Percentiles rank a stretch among this genome's conserved stretches.
phyloP scores from a whole-genome alignment of 2,888 invertebrate genomes.

The Netelia virgata region DNA sequence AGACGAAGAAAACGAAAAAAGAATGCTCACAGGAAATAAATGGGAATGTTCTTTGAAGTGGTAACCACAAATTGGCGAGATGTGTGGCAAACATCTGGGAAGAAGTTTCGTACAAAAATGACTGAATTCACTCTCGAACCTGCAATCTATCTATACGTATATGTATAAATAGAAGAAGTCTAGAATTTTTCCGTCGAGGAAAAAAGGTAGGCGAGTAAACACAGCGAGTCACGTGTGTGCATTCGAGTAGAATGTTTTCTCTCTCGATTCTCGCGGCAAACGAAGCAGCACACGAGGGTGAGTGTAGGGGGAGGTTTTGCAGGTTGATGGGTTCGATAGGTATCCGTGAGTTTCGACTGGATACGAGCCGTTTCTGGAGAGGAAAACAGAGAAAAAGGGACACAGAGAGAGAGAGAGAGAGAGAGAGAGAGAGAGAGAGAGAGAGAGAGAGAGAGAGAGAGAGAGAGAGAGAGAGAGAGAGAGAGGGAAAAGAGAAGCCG shows the following conservation, averaged over 20 bases:
- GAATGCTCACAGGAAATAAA: no score
- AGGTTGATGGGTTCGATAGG: slow-evolving; percentile 50
- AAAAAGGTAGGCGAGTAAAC: slow-evolving; percentile 15
- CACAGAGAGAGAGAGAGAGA: background rate
- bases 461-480: background rate
- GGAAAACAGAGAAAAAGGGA: slow-evolving; percentile 1
- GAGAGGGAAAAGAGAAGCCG: background rate
- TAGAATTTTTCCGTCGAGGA: slow-evolving; percentile 26
- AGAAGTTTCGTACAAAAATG: no score
- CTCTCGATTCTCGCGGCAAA: slow-evolving; percentile 24
- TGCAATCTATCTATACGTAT: background rate
- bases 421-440: background rate
- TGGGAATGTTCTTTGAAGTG: no score
- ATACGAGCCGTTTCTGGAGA: background rate
- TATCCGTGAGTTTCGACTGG: slow-evolving; percentile 28
- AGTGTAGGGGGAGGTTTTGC: slow-evolving; percentile 1
- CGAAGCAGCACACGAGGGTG: slow-evolving; percentile 46
- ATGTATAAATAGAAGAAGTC: background rate
- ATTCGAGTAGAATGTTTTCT: slow-evolving; percentile 38
- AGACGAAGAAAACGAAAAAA: no score
- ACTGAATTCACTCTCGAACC: no score
- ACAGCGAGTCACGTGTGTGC: slow-evolving; percentile 36
- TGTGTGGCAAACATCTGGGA: no score
- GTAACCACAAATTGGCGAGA: no score
- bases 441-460: background rate